Evolutionary conservation across 2,797 vertebrate genomes (phyloP), one percentile per base, ranked within the genome.

Genomic region (Chloroceryle amazona): DNA sequence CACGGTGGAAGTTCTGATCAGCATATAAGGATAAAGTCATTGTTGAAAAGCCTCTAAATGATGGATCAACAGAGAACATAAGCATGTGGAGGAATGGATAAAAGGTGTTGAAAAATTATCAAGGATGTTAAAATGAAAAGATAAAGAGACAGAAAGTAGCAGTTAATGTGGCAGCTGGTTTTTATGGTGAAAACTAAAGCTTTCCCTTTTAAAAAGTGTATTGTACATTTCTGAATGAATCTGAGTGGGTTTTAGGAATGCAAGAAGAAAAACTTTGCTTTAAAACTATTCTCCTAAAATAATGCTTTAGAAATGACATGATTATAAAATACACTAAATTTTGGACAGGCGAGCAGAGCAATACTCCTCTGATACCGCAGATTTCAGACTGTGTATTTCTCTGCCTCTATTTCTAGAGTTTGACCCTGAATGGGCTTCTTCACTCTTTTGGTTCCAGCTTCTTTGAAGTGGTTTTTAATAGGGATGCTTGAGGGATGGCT

Each of bases 21-120:
- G 1, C 1, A 3, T 46, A 2, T 31, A 33, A 44, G 19, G 11
- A 20, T 55, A 2, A 79, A 75, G 1, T 78, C 67, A 9, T 33
- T 31, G 14, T 3, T 41, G 60, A 51, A 41, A 86, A 84, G 18
- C 55, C 25, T 13, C 22, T 39, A 28, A 74, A 22, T 63, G 25
- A 9, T 85, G n/a, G 10, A 13, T 76, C 13, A 55, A 17, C 14
- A 66, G 25, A 42, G 28, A 47, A 41, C 14, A 2, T n/a, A 33
- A 37, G 3, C 5, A 6, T 10, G 6, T 58, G n/a, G 26, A 74
- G 6, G 7, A 86, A 42, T 4, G 7, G 21, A 63, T 33, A 52
- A 71, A 71, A 75, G 14, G 3, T 22, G 33, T 10, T 74, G 41
- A 66, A 73, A 76, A 57, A 13, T 10, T 29, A 19, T 11, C 2